These are phyloP conservation scores for Lepidurus apus DNA, from an alignment of 1,140 invertebrate genomes.

Conservation along the genomic window DNA sequence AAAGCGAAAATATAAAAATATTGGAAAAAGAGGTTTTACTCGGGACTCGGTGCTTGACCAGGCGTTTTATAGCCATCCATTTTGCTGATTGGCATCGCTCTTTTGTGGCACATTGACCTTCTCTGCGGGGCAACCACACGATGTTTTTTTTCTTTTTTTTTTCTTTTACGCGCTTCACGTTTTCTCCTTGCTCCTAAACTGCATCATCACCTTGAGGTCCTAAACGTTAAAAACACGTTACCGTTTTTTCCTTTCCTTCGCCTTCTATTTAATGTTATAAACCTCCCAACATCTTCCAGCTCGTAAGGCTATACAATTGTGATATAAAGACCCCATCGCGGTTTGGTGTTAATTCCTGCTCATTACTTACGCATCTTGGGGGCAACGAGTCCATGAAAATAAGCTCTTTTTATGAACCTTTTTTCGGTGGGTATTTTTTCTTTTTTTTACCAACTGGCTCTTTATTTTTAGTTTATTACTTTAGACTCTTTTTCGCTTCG, in stretches of 20 bases:
- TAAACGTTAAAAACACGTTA: slow-evolving; percentile 22
- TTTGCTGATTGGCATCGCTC: slow-evolving; percentile 18
- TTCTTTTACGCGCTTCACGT: not conserved
- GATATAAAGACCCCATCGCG: not conserved
- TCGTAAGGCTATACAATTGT: not conserved
- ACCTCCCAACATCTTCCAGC: not conserved
- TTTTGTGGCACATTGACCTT: slow-evolving; percentile 11
- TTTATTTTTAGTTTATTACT: too few species aligned
- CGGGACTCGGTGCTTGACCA: slow-evolving; percentile 9
- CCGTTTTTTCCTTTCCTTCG: not conserved
- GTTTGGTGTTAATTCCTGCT: not conserved
- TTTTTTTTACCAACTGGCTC: not conserved
- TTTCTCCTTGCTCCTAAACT: not conserved
- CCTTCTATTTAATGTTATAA: not conserved
- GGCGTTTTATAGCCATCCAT: slow-evolving; percentile 17
- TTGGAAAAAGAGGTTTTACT: not conserved
- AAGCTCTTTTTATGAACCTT: not conserved
- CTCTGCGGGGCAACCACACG: not conserved
- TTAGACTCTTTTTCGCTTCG: too few species aligned
- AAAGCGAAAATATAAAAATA: not conserved
- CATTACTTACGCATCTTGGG: not conserved
- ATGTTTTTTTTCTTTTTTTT: not conserved
- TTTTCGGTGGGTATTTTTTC: not conserved
- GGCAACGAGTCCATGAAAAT: not conserved
- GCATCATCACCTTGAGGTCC: slow-evolving; percentile 12